A percentile compares a stretch with the other conserved stretches of the same genome.
These are phyloP conservation scores for Dysidea cf. avara DNA, from an alignment of 37 sponge, comb jelly and placozoan species.

Conservation along the genomic window DNA sequence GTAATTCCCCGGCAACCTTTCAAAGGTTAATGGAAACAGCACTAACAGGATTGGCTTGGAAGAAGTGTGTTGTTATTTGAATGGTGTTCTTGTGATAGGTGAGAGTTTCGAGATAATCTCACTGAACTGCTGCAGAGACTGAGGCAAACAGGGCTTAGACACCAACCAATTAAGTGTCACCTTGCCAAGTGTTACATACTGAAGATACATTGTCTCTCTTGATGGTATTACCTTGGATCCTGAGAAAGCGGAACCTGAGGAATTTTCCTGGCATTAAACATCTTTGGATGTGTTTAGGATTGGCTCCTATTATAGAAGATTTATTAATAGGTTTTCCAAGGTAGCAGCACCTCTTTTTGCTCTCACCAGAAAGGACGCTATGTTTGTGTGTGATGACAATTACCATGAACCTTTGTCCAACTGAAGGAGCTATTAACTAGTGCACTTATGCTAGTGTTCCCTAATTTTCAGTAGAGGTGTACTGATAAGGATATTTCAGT, in stretches of 20 bases:
- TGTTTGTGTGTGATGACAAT: slow-evolving; percentile 17
- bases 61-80: no score
- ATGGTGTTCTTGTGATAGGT: no score
- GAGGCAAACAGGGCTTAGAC: no score
- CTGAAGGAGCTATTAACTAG: slow-evolving; percentile 14
- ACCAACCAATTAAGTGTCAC: no score
- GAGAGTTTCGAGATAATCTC: no score
- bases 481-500: slow-evolving; percentile 42
- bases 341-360: slow-evolving; percentile 31
- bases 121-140: no score
- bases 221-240: slow-evolving; percentile 16
- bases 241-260: slow-evolving; percentile 6
- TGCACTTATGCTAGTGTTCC: slow-evolving; percentile 36
- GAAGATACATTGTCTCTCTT: slow-evolving; percentile 30
- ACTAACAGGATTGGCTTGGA: no score
- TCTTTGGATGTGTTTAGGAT: slow-evolving; percentile 15
- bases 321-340: slow-evolving; percentile 12
- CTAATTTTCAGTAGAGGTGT: slow-evolving; percentile 30
- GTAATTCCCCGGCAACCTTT: slow-evolving; percentile 40
- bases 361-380: slow-evolving; percentile 14
- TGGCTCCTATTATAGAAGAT: slow-evolving; percentile 25
- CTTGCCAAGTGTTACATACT: no score
- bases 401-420: slow-evolving; percentile 26
- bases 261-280: slow-evolving; percentile 3
- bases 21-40: slow-evolving; percentile 24